These are phyloP conservation scores for Epinotia nisella DNA, from an alignment of 2,888 invertebrate species.

Conservation along the genomic window DNA sequence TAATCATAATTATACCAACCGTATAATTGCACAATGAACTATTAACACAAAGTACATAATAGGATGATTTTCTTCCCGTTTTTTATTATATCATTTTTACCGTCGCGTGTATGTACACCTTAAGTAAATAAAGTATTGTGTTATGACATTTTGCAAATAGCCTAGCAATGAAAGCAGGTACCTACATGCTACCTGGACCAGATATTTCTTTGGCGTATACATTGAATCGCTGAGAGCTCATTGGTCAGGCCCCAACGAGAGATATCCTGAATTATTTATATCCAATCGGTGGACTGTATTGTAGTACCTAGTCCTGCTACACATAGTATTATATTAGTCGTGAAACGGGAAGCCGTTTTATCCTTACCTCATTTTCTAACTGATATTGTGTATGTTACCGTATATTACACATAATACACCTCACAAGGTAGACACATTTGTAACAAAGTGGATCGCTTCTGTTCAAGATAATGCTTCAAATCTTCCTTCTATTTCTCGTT, in stretches of 20 bases:
- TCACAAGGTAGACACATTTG: not conserved
- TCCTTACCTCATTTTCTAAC: slow-evolving; percentile 9
- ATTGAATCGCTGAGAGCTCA: slow-evolving; percentile 3
- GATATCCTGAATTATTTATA: slow-evolving; percentile 46
- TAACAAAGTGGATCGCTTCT: not conserved
- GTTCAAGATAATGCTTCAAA: too few relatives aligned
- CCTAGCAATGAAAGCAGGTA: not conserved
- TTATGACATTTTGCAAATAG: too few relatives aligned
- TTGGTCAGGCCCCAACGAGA: not conserved
- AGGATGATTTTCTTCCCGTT: too few relatives aligned
- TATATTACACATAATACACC: too few relatives aligned
- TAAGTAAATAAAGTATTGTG: too few relatives aligned
- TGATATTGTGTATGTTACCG: not conserved
- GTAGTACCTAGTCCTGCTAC: slow-evolving; percentile 27
- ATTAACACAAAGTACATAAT: too few relatives aligned
- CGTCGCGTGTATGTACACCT: too few relatives aligned
- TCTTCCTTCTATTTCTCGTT: too few relatives aligned
- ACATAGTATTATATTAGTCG: slow-evolving; percentile 23
- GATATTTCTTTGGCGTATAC: not conserved
- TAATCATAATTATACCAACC: too few relatives aligned
- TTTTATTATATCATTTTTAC: too few relatives aligned
- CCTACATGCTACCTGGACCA: not conserved
- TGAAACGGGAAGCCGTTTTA: slow-evolving; percentile 23
- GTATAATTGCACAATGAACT: too few relatives aligned
- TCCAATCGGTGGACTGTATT: slow-evolving; percentile 45